A percentile compares a stretch with the other conserved stretches of the same genome.
These are phyloP conservation scores for Urosaurus nigricauda DNA, from an alignment of 2,797 vertebrate species.

Conservation along the genomic window DNA sequence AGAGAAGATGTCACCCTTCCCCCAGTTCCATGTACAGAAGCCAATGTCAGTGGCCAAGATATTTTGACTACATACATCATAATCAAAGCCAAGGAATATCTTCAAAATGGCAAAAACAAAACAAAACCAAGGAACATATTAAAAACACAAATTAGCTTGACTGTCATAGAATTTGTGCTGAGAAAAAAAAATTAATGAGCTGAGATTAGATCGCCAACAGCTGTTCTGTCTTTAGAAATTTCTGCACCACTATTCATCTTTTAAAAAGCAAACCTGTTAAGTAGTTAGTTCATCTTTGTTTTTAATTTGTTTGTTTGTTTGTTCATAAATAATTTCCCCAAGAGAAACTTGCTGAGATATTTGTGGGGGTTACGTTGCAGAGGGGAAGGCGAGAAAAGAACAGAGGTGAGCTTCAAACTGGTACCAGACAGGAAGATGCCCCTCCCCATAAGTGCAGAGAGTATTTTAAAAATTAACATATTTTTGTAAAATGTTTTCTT, in stretches of 20 bases:
- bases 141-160: constrained; percentile 53
- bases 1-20: too few species aligned
- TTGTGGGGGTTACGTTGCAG: not conserved
- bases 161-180: constrained; percentile 43
- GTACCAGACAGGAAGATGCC: not conserved
- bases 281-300: not conserved
- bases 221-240: too few species aligned
- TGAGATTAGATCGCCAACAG: constrained; percentile 26
- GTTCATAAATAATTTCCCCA: not conserved
- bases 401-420: not conserved
- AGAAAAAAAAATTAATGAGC: constrained; percentile 35
- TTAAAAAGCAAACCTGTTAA: not conserved
- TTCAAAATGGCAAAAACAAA: constrained; percentile 67
- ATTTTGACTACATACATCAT: constrained; percentile 52
- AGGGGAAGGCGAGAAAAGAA: not conserved
- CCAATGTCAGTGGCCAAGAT: not conserved
- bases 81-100: constrained; percentile 34
- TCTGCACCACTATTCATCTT: too few species aligned
- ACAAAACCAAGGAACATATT: constrained; percentile 63
- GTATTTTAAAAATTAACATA: not conserved
- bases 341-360: not conserved
- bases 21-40: too few species aligned
- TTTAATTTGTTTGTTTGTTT: not conserved
- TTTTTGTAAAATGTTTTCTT: not conserved
- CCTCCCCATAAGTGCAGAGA: not conserved